Conservation (phyloP, 2,888 invertebrate species). For the Eilema griseolum region DNA sequence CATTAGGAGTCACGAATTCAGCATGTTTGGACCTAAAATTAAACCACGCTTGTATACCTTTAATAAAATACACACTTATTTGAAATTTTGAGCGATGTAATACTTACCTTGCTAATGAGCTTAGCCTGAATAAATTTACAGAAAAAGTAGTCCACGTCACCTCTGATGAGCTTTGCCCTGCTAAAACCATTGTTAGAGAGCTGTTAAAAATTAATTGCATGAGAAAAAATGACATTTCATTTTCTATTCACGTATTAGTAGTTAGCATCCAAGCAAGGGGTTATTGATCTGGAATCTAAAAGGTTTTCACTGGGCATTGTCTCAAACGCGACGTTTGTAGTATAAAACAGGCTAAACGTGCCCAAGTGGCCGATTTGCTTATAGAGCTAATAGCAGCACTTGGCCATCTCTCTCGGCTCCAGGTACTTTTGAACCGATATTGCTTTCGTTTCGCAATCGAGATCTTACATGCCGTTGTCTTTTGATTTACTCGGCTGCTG, state of each 20-base stretch:
- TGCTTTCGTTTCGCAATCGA: conserved; percentile 69
- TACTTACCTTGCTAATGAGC: conserved; percentile 40
- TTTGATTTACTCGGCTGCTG: conserved; percentile 48
- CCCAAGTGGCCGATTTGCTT: conserved; percentile 69
- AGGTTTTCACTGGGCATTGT: conserved; percentile 76
- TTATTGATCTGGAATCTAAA: conserved; percentile 79
- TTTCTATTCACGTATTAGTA: conserved; percentile 75
- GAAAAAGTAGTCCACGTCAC: conserved; percentile 26
- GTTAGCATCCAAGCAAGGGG: conserved; percentile 71
- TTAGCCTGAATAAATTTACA: conserved; percentile 42
- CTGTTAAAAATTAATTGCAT: conserved; percentile 64
- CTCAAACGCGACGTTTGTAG: conserved; percentile 68
- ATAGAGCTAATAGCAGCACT: conserved; percentile 59
- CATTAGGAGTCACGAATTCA: conserved; percentile 62
- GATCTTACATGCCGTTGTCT: conserved; percentile 57
- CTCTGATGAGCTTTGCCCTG: conserved; percentile 36
- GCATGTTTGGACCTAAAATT: conserved; percentile 46
- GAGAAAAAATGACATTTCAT: conserved; percentile 68
- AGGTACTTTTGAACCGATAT: conserved; percentile 69
- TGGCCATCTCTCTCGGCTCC: conserved; percentile 49
- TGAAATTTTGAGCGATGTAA: conserved; percentile 34
- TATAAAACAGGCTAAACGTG: conserved; percentile 74
- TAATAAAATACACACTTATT: conserved; percentile 17
- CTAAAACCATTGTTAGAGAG: conserved; percentile 49
- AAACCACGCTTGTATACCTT: conserved; percentile 38